These are phyloP conservation scores for Tretioscincus oriximinensis DNA, from an alignment of 2,113 vertebrate genomes.

Conservation along the genomic window DNA sequence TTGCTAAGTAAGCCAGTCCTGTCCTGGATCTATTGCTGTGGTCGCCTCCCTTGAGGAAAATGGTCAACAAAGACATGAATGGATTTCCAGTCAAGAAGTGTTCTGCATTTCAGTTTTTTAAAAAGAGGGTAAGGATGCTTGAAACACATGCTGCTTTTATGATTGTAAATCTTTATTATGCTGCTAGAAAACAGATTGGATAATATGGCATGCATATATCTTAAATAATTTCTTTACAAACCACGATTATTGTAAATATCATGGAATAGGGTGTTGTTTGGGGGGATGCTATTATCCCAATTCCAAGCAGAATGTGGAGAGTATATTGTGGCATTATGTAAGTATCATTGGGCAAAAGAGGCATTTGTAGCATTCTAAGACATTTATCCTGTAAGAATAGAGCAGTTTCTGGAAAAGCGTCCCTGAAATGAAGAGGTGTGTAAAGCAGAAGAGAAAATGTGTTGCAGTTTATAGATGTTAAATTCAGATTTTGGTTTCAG, in stretches of 20 bases:
- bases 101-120: slow-evolving; percentile 97
- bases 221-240: too few relatives aligned
- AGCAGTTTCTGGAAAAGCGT: not conserved
- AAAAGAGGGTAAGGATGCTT: slow-evolving; percentile 90
- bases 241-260: fast-evolving
- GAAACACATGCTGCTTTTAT: not conserved
- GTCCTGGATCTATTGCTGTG: slow-evolving; percentile 70
- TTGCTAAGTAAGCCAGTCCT: slow-evolving; percentile 58
- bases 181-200: slow-evolving; percentile 21
- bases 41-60: slow-evolving; percentile 76
- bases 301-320: slow-evolving; percentile 13
- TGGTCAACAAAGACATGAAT: slow-evolving; percentile 96
- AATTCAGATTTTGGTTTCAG: not conserved
- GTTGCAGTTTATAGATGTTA: not conserved
- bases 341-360: slow-evolving; percentile 42
- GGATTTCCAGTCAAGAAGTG: slow-evolving; percentile 98
- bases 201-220: not conserved
- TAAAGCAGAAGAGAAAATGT: too few relatives aligned
- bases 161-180: not conserved
- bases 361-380: slow-evolving; percentile 25
- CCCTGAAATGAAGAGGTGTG: not conserved
- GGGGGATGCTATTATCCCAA: not conserved
- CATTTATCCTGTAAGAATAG: slow-evolving; percentile 35
- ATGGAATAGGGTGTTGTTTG: not conserved
- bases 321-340: slow-evolving; percentile 32